Base-by-base conservation (phyloP, 2,113 vertebrate genomes). In the Myotis yumanensis region DNA sequence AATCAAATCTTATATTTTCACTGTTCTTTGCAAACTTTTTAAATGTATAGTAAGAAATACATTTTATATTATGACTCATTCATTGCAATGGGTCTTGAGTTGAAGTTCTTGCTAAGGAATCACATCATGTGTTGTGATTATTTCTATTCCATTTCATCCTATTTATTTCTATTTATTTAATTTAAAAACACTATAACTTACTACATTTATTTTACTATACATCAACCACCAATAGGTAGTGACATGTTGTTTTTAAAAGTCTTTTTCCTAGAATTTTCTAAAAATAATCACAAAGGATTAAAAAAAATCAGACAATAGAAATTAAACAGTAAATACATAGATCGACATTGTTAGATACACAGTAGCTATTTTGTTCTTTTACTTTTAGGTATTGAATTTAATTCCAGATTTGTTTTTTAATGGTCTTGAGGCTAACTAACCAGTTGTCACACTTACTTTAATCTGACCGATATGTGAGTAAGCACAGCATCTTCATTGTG, bases 21-120 rank as follows among this genome's bases (percentile, higher is more conserved):
- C 1, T 22, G 8, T 54, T 46, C 57, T 76, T 90, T 90, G 25
- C 2, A 80, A 95, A 48, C 1, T 48, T 90, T 28, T 68, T 52
- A 15, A 86, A 17, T 43, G 2, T 80, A 23, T 9, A 52, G 15
- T 86, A 28, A 51, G 51, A 75, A 89, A 73, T 46, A 23, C 1
- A 37, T 77, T 92, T 95, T 68, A 62, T 1, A 43, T 40, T 25
- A 59, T 57, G 15, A 59, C 12, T 12, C 16, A 43, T 76, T 91
- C 90, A 83, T 93, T 88, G 5, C 25, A 81, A n/a, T 23, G 5
- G 23, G 54, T 18, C 54, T 40, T 82, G n/a, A 59, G 32, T 11
- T 43, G 46, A 77, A 80, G 7, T 20, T 90, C 25, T 94, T 62
- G n/a, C 59, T 85, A 76, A 92, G 71, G 90, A 92, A 37, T 15